Percentiles rank a stretch among this genome's conserved stretches.
Evolutionary conservation across 2,113 vertebrate genomes (phyloP).

Genomic region (Pterocles orientalis): DNA sequence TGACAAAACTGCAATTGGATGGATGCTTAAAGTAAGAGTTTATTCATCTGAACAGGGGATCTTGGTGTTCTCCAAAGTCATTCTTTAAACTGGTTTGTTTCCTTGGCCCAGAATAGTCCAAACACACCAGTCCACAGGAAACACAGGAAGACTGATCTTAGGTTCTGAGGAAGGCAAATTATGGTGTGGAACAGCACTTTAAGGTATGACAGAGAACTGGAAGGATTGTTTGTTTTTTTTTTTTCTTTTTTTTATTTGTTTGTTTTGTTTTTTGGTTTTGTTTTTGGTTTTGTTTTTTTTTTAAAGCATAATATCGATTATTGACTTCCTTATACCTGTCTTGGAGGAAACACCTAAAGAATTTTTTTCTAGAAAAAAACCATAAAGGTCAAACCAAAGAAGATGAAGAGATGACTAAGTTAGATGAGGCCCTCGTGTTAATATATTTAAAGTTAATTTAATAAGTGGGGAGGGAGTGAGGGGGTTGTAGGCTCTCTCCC

Average conservation of each 20-base stretch:
- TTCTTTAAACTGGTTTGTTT: neutral
- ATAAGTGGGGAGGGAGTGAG: neutral
- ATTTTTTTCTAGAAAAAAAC: neutral
- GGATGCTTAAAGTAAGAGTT: neutral
- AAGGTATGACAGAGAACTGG: neutral
- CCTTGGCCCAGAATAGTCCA: neutral
- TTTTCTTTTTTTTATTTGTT: neutral
- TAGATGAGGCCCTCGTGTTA: neutral
- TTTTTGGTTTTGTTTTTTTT: too few species aligned
- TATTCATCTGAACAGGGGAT: neutral
- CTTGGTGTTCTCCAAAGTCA: neutral
- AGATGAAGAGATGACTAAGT: neutral
- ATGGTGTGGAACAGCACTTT: neutral
- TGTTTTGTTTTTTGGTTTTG: too few species aligned
- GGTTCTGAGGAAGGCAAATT: neutral
- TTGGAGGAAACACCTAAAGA: neutral
- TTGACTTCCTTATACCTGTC: neutral
- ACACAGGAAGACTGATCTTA: neutral
- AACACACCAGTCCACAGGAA: neutral
- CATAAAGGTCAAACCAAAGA: neutral
- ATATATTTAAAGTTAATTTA: neutral
- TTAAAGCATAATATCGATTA: neutral
- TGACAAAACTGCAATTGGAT: neutral
- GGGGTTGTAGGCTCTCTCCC: neutral
- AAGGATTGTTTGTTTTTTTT: too few species aligned